Percentiles rank a stretch among this genome's conserved stretches.
Conservation (phyloP, 2,113 vertebrate genomes). For the Jacana jacana region DNA sequence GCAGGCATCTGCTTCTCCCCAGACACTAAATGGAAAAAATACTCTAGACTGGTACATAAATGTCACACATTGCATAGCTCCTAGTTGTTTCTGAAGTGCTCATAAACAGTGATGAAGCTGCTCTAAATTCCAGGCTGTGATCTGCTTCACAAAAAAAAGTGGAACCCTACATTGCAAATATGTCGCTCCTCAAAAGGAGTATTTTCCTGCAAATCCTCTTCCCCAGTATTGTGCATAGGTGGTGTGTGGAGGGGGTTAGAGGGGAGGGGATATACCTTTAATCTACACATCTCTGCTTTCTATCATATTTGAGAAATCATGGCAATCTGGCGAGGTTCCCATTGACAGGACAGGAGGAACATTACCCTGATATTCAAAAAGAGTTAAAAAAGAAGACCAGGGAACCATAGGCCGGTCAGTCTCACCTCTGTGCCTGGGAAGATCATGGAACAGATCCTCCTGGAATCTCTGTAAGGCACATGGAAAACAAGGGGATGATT, state of each 20-base stretch:
- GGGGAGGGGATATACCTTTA: neutral
- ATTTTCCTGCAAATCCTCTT: neutral
- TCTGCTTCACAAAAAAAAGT: neutral
- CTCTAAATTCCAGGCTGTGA: neutral
- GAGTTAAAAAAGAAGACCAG: too few relatives aligned
- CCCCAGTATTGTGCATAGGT: neutral
- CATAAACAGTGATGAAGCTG: neutral
- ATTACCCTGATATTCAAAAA: too few relatives aligned
- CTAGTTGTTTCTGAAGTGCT: neutral
- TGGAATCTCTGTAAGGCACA: too few relatives aligned
- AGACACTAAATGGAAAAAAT: neutral
- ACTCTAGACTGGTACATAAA: neutral
- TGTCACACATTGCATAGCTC: rapidly evolving
- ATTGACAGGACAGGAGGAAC: too few relatives aligned
- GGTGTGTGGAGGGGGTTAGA: neutral
- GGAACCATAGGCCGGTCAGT: too few relatives aligned
- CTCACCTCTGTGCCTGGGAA: too few relatives aligned
- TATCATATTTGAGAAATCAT: too few relatives aligned
- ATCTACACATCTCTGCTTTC: too few relatives aligned
- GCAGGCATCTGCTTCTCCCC: neutral
- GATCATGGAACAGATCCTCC: too few relatives aligned
- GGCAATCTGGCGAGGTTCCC: too few relatives aligned
- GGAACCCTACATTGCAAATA: neutral
- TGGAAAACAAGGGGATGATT: too few relatives aligned
- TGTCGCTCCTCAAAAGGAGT: rapidly evolving